Conservation (phyloP, 2,113 vertebrate species). For the Chaenogobius annularis region DNA sequence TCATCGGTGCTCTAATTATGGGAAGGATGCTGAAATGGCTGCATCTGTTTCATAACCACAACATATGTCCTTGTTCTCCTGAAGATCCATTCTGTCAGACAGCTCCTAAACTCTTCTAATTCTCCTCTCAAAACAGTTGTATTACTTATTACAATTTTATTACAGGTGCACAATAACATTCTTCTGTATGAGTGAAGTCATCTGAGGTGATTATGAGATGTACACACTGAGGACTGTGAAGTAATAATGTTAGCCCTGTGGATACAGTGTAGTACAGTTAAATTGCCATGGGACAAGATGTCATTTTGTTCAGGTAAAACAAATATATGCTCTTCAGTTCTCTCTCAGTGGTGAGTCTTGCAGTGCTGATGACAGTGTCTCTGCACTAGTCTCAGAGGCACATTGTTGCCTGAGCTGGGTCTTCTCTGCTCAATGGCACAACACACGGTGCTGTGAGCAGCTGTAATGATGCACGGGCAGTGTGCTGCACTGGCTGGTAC, state of each 20-base stretch:
- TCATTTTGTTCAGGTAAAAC: slow-evolving; percentile 49
- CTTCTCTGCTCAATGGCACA: slow-evolving; percentile 47
- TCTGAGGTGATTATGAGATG: not conserved
- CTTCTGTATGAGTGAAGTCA: not conserved
- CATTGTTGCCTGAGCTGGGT: slow-evolving; percentile 61
- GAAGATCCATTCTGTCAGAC: slow-evolving; percentile 25
- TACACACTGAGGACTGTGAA: not conserved
- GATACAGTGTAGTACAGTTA: not conserved
- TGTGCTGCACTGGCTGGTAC: slow-evolving; percentile 62
- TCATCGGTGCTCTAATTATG: slow-evolving; percentile 68
- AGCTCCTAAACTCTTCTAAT: not conserved
- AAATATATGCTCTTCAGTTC: slow-evolving; percentile 48
- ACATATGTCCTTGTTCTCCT: slow-evolving; percentile 51
- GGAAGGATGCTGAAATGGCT: slow-evolving; percentile 49
- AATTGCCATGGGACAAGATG: slow-evolving; percentile 5
- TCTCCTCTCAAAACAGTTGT: not conserved
- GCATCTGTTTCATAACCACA: slow-evolving; percentile 60
- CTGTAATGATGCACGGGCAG: slow-evolving; percentile 69
- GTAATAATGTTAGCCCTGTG: not conserved
- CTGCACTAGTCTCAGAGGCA: slow-evolving; percentile 57
- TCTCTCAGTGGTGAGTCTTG: slow-evolving; percentile 44
- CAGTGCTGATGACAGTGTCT: slow-evolving; percentile 61
- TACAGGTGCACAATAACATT: not conserved
- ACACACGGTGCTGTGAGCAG: slow-evolving; percentile 41
- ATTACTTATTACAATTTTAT: not conserved